Conservation (phyloP, 2,113 vertebrate genomes). For the Phoxinus phoxinus region DNA sequence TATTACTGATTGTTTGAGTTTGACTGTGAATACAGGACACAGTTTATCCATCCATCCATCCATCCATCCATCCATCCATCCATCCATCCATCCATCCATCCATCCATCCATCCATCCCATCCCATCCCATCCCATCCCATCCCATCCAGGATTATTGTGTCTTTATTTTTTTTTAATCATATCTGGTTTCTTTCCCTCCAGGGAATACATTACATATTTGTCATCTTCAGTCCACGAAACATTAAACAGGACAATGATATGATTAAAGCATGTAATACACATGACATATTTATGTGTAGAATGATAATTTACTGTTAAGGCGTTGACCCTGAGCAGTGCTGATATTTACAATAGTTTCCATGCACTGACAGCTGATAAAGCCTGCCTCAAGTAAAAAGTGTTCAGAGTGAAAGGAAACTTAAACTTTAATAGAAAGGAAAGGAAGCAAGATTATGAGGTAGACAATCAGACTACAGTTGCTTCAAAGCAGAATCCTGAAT, state of each 20-base stretch:
- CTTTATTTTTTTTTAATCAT: no score
- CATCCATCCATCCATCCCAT: no score
- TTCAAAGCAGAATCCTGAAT: constrained; percentile 6
- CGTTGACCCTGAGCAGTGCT: background rate
- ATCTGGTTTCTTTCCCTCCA: no score
- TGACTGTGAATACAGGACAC: background rate
- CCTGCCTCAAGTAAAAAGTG: background rate
- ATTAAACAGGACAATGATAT: no score
- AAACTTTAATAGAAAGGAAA: background rate
- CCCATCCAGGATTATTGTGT: no score
- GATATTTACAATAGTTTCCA: background rate
- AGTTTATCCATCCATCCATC: background rate
- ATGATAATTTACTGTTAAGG: background rate
- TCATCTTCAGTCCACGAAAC: no score
- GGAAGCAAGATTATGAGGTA: constrained; percentile 3
- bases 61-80: no score
- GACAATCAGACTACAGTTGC: constrained; percentile 1
- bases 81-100: no score
- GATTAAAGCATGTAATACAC: no score
- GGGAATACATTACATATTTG: no score
- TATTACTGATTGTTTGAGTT: constrained; percentile 12
- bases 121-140: no score
- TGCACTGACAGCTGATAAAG: background rate
- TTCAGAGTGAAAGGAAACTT: background rate
- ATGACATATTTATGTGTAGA: no score